Percentiles rank a stretch among this genome's conserved stretches.
Evolutionary conservation across 2,113 vertebrate species (phyloP).

Genomic region (Poeciliopsis retropinna): DNA sequence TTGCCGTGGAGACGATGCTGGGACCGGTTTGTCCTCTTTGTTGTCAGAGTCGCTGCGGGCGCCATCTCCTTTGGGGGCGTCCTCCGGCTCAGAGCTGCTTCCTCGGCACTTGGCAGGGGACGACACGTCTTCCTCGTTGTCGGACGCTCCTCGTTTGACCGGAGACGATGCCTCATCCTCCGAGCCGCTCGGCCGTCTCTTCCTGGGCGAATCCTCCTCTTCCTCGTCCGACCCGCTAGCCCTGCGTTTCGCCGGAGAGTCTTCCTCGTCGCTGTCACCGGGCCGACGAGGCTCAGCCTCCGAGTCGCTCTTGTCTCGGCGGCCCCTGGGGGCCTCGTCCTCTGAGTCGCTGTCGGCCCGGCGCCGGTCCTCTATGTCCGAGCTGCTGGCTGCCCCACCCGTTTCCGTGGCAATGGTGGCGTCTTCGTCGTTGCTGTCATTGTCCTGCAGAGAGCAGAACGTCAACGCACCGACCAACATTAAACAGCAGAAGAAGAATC

Average conservation of each 20-base stretch:
- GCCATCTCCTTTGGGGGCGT: slow-evolving; percentile 32
- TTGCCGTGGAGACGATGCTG: background rate
- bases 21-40: slow-evolving; percentile 20
- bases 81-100: slow-evolving; percentile 70
- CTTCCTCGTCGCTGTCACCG: slow-evolving; percentile 78
- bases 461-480: background rate
- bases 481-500: background rate
- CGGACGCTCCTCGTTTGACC: slow-evolving; percentile 26
- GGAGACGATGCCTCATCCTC: slow-evolving; percentile 30
- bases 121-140: background rate
- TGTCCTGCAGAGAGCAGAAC: slow-evolving; percentile 78
- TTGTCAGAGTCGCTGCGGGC: slow-evolving; percentile 3
- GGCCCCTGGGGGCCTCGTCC: slow-evolving; percentile 12
- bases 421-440: slow-evolving; percentile 86
- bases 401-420: slow-evolving; percentile 35
- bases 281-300: slow-evolving; percentile 54
- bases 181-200: slow-evolving; percentile 60
- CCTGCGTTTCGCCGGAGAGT: slow-evolving; percentile 9
- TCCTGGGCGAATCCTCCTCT: slow-evolving; percentile 53
- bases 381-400: slow-evolving; percentile 71
- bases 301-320: slow-evolving; percentile 50
- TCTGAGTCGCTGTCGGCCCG: slow-evolving; percentile 62
- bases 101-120: slow-evolving; percentile 47
- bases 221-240: background rate
- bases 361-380: slow-evolving; percentile 60